These are phyloP conservation scores for Anticlea derivata DNA, from an alignment of 2,888 invertebrate genomes.

Conservation along the genomic window DNA sequence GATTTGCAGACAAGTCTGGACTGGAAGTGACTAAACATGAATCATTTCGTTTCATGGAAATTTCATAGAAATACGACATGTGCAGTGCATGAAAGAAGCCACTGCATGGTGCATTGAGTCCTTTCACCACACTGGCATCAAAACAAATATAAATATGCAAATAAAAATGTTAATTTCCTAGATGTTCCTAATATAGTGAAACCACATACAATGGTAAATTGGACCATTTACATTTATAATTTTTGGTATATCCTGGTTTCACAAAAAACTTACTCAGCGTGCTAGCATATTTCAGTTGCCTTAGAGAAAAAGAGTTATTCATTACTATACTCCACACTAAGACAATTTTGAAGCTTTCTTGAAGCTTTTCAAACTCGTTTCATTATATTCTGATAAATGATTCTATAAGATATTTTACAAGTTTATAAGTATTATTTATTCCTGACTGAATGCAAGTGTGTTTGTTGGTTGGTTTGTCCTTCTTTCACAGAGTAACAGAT, in stretches of 20 bases:
- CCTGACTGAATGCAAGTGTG: too few relatives aligned
- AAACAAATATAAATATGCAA: neutral
- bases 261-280: neutral
- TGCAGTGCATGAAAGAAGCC: too few relatives aligned
- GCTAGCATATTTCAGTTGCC: neutral
- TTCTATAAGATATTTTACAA: too few relatives aligned
- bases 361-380: too few relatives aligned
- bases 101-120: too few relatives aligned
- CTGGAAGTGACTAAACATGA: neutral
- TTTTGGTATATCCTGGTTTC: conserved; percentile 4
- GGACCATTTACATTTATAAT: neutral
- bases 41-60: neutral
- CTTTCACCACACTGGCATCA: neutral
- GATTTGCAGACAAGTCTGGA: conserved; percentile 9
- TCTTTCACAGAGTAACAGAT: too few relatives aligned
- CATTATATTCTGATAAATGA: too few relatives aligned
- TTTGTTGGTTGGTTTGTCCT: too few relatives aligned
- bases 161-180: neutral
- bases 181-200: neutral
- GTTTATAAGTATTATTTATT: too few relatives aligned
- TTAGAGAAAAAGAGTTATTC: neutral
- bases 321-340: neutral
- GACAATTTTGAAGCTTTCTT: too few relatives aligned
- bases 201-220: neutral
- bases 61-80: neutral